Base-by-base conservation (phyloP, 2,113 vertebrate genomes). In the Istiophorus platypterus region DNA sequence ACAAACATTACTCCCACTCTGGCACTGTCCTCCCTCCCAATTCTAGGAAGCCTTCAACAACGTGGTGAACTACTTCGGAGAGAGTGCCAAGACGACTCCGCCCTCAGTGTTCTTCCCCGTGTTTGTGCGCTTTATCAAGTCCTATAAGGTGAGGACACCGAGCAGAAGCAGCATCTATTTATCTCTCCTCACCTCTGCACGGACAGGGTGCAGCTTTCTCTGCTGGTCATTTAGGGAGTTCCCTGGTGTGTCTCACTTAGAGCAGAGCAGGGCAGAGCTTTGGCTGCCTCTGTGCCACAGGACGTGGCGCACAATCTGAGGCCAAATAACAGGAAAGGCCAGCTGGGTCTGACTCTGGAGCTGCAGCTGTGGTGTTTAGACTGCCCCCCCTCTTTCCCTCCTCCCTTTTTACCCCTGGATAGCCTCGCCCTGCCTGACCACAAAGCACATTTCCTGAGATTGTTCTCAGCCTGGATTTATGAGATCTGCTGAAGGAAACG, bases 31-130 rank as follows among this genome's bases (percentile, higher is more conserved):
- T 80, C 47, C 76, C 72, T 90, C 76, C 85, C 12, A 15, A 72
- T 79, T 67, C 69, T 93, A 99, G 98, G 98, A 99, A 77, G 97
- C 97, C 88, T 99, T 98, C 85, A 97, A 96, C 90, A 96, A 96
- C 0, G 97, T 99, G 85, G 98, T 99, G 82, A 95, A 96, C 89
- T 99, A 97, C 94, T 99, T 99, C 0, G 98, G 98, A 0, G 98
- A 99, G 94, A 98, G 96, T 79, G 94, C 97, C 88, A 99, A 99
- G 95, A 98, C 96, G 0, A 97, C 97, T 26, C 98, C 98, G 1
- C 98, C 98, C 0, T 97, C 97, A 0, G 96, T 98, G 31, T 99
- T 99, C 95, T 99, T 99, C 95, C 97, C 98, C 0, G 97, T 99
- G 75, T 99, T 99, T 56, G 97, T 97, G 68, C 96, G 98, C 13